phyloP scores from a whole-genome alignment of 1,140 invertebrate species.

The Euwallacea similis region DNA sequence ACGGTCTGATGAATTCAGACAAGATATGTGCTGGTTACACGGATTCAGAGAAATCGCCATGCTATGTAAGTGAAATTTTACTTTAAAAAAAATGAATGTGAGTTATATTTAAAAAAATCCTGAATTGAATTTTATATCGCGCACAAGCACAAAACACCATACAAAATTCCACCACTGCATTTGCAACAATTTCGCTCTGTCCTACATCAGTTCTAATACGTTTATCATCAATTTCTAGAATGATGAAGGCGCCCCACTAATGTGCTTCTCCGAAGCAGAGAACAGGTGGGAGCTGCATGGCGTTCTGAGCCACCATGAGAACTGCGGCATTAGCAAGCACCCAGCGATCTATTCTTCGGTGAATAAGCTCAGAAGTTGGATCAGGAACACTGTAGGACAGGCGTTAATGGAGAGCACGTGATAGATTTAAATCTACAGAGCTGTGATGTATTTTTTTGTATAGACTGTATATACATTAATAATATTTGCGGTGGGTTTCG shows the following conservation, averaged over 20 bases:
- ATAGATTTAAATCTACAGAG: constrained; percentile 3
- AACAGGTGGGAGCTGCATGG: constrained; percentile 65
- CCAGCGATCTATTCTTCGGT: constrained; percentile 61
- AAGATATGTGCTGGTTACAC: constrained; percentile 64
- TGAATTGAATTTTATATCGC: no score
- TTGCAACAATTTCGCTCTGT: no score
- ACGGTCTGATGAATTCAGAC: constrained; percentile 59
- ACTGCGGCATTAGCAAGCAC: constrained; percentile 61
- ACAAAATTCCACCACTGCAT: no score
- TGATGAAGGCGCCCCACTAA: constrained; percentile 66
- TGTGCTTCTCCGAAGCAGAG: constrained; percentile 60
- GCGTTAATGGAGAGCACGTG: constrained; percentile 10
- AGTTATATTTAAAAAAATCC: constrained; percentile 11
- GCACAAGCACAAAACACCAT: no score
- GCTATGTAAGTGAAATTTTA: constrained; percentile 58
- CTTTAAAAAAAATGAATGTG: background rate
- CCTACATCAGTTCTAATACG: constrained; percentile 11
- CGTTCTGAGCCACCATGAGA: constrained; percentile 62
- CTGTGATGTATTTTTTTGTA: constrained; percentile 28
- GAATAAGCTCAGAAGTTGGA: constrained; percentile 50
- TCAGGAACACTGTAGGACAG: constrained; percentile 50
- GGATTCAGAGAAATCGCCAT: constrained; percentile 60
- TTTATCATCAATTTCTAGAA: constrained; percentile 57
- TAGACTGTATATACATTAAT: constrained; percentile 26
- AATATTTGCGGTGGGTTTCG: constrained; percentile 18